Percentiles rank a stretch among this genome's conserved stretches.
These are phyloP conservation scores for Antigone vipio DNA, from an alignment of 2,113 vertebrate genomes.

Conservation along the genomic window DNA sequence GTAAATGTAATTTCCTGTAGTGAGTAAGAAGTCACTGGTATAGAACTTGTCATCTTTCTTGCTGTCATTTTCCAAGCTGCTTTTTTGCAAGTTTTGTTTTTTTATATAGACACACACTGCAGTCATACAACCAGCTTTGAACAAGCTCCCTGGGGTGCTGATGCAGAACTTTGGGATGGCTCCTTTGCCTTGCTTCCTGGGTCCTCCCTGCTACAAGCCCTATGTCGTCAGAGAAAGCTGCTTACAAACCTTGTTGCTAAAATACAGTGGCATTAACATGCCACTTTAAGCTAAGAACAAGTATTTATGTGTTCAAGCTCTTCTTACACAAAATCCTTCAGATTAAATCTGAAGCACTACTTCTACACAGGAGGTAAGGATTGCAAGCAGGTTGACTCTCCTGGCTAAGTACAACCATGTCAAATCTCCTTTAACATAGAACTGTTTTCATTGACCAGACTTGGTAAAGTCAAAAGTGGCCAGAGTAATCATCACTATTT, in stretches of 20 bases:
- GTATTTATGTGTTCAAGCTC: fast-evolving
- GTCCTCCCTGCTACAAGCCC: background rate
- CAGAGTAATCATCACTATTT: background rate
- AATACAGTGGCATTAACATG: background rate
- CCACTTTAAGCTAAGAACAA: background rate
- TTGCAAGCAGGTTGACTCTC: background rate
- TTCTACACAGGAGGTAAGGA: background rate
- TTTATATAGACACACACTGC: background rate
- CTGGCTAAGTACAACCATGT: background rate
- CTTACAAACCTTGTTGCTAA: background rate
- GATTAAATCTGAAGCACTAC: background rate
- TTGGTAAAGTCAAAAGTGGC: background rate
- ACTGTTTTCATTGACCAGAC: background rate
- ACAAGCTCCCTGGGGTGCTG: background rate
- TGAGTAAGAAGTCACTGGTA: background rate
- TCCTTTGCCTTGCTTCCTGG: background rate
- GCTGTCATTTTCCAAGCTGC: background rate
- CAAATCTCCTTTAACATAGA: background rate
- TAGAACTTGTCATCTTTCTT: background rate
- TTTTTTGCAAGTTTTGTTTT: background rate
- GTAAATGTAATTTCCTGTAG: background rate
- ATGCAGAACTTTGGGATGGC: background rate
- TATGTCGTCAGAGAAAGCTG: background rate
- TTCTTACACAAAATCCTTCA: background rate
- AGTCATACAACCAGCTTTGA: background rate